A percentile compares a stretch with the other conserved stretches of the same genome.
These are phyloP conservation scores for Dendropsophus ebraccatus DNA, from an alignment of 2,113 vertebrate genomes.

Conservation along the genomic window DNA sequence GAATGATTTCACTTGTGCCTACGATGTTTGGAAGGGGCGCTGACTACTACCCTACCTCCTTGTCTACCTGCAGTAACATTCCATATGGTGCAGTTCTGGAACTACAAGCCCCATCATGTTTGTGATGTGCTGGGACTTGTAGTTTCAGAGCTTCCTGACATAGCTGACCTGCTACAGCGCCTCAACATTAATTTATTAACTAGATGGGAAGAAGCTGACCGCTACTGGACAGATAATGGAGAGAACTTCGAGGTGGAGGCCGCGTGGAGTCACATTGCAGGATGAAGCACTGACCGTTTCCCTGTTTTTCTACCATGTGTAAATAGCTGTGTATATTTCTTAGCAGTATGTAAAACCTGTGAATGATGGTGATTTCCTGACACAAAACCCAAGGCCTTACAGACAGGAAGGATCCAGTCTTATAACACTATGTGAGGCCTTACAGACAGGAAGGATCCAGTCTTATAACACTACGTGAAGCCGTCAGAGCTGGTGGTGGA, in stretches of 20 bases:
- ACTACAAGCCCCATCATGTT: not conserved
- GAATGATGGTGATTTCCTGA: not conserved
- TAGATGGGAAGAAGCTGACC: not conserved
- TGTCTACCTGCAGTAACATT: not conserved
- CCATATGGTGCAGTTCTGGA: not conserved
- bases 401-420: not conserved
- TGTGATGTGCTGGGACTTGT: not conserved
- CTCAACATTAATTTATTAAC: not conserved
- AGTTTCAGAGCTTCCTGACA: not conserved
- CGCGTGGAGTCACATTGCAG: not conserved
- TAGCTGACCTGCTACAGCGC: not conserved
- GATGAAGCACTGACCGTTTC: not conserved
- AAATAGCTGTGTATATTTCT: constrained; percentile 3
- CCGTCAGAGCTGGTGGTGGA: not conserved
- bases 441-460: not conserved
- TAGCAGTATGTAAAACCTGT: constrained; percentile 1
- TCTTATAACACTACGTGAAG: not conserved
- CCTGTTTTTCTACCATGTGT: not conserved
- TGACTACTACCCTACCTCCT: not conserved
- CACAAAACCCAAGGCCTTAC: not conserved
- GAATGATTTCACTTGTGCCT: not conserved
- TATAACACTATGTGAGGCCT: not conserved
- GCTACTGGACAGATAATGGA: too few species aligned
- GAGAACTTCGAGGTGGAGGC: not conserved
- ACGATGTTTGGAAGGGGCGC: too few species aligned